A percentile compares a stretch with the other conserved stretches of the same genome.
Evolutionary conservation across 2,113 vertebrate species (phyloP).

Genomic region (Alces alces): DNA sequence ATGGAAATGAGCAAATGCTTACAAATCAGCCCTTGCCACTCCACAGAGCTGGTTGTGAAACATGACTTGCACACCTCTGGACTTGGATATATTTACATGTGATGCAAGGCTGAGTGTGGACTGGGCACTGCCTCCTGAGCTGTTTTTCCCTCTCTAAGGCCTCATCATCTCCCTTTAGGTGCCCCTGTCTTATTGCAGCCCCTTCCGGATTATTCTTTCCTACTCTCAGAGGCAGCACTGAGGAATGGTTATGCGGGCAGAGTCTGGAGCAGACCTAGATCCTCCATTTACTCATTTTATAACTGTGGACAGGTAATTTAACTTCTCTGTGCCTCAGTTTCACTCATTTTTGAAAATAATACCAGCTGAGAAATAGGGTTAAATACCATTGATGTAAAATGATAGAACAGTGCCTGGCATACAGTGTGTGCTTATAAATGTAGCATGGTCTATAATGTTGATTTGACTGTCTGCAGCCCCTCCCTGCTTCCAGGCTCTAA

Average conservation of each 20-base stretch:
- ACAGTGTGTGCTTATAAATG: not conserved
- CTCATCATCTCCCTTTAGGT: not conserved
- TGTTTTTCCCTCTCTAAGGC: not conserved
- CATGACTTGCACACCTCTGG: not conserved
- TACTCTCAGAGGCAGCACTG: not conserved
- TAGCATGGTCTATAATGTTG: not conserved
- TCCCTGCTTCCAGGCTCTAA: not conserved
- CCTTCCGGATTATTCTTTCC: not conserved
- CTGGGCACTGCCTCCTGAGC: not conserved
- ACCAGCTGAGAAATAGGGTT: not conserved
- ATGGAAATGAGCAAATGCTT: not conserved
- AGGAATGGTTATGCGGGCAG: not conserved
- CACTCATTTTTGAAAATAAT: not conserved
- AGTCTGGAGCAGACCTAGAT: not conserved
- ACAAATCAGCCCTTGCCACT: too few relatives aligned
- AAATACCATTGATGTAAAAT: not conserved
- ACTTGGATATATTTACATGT: not conserved
- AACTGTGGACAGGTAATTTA: not conserved
- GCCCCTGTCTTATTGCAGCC: not conserved
- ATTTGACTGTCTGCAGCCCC: not conserved
- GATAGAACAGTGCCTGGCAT: not conserved
- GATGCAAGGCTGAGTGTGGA: too few relatives aligned
- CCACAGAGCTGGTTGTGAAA: not conserved
- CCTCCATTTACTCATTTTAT: not conserved
- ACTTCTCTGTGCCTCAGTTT: not conserved